phyloP scores from a whole-genome alignment of 2,888 invertebrate genomes.

The Eretmocerus hayati region DNA sequence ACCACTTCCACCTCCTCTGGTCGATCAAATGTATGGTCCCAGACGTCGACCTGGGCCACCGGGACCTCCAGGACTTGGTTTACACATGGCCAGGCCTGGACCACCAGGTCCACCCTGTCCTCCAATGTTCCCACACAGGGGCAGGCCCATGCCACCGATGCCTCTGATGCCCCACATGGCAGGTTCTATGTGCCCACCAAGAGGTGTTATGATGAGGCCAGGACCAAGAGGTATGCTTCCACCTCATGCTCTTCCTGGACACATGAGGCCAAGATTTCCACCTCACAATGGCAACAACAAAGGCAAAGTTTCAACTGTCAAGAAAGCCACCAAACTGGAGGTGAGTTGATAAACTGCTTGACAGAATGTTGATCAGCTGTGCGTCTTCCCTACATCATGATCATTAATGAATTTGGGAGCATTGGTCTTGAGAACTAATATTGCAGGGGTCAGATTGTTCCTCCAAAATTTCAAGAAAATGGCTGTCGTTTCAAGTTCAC shows the following conservation, averaged over 20 bases:
- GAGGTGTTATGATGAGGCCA: conserved; percentile 25
- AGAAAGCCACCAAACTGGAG: conserved; percentile 38
- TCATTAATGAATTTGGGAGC: not conserved
- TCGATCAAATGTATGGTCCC: conserved; percentile 29
- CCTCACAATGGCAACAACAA: conserved; percentile 25
- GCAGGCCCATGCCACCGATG: conserved; percentile 1
- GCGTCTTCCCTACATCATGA: not conserved
- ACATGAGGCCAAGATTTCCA: conserved; percentile 37
- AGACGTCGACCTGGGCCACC: conserved; percentile 26
- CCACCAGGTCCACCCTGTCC: not conserved
- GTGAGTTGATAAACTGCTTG: conserved; percentile 24
- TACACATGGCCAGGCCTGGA: conserved; percentile 19
- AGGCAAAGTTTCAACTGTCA: too few species aligned
- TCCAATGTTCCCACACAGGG: not conserved
- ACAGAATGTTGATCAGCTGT: not conserved
- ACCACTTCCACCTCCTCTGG: conserved; percentile 22
- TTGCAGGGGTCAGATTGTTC: too few species aligned
- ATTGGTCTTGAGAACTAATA: too few species aligned
- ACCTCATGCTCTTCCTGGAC: conserved; percentile 31
- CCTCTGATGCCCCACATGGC: conserved; percentile 22
- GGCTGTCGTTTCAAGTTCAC: too few species aligned
- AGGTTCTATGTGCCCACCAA: conserved; percentile 26
- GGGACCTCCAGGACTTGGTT: conserved; percentile 26
- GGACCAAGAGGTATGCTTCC: conserved; percentile 31
- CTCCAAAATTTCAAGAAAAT: too few species aligned